Evolutionary conservation across 2,797 vertebrate genomes (phyloP), one percentile per base, ranked within the genome.

Genomic region (Coracias cyanogaster): DNA sequence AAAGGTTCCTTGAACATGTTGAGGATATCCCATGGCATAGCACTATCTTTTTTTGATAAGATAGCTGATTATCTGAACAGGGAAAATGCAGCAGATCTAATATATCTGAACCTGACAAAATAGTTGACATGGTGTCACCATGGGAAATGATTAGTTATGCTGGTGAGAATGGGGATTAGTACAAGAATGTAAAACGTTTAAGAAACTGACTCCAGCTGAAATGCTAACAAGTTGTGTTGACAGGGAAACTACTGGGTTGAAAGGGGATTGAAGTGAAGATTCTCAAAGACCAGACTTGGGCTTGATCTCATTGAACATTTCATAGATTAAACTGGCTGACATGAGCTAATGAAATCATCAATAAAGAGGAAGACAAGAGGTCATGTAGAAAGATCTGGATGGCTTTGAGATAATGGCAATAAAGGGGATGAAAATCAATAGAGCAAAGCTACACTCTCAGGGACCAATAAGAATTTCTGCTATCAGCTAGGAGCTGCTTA

Each of bases 351-450:
- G 62, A 94, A 90, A 72, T 86, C 66, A 60, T 66, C 78, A 76
- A 11, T 67, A 91, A 88, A 43, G 70, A 84, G 48, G 37, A 90
- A 66, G 73, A 94, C 45, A 84, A 82, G 78, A 90, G 86, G 86
- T 94, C 89, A 77, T 2, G 8, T n/a, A 89, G 90, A 94, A 90
- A 95, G 81, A 76, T 20, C 43, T 85, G 73, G 51, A 90, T 90
- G 77, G 33, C 65, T 94, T 93, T 78, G 46, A 90, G 92, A 84
- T 86, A 93, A 84, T 14, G 15, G 81, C 55, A 95, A 94, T 90
- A 93, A 92, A 87, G 37, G 45, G 64, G 46, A 69, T 73, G n/a
- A 93, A 97, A 96, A 95, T 89, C 92, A 86, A 73, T 80, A 89
- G 18, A 66, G 58, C 51, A 93, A 92, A 90, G 46, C 67, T 89